A percentile compares a stretch with the other conserved stretches of the same genome.
phyloP scores from a whole-genome alignment of 1,140 invertebrate species.

The Bombyx mandarina region DNA sequence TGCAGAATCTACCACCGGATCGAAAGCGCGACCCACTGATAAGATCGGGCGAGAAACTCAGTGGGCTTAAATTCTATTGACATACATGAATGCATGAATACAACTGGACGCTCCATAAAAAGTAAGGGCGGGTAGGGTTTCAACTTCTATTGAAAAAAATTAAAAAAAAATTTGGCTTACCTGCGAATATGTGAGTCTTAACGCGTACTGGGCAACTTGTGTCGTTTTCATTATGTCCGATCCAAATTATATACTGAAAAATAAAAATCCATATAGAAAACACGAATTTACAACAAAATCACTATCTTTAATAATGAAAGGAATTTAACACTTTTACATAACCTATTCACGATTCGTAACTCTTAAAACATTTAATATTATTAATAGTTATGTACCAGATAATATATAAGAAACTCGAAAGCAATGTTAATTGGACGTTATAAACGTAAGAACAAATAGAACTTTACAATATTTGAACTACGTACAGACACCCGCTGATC shows the following conservation, averaged over 20 bases:
- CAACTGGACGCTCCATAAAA: no score
- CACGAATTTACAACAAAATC: slow-evolving; percentile 19
- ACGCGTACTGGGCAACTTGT: slow-evolving; percentile 58
- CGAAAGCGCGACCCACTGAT: no score
- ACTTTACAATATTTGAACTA: slow-evolving; percentile 20
- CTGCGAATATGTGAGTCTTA: slow-evolving; percentile 66
- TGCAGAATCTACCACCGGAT: no score
- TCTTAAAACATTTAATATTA: neutral
- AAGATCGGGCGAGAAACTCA: no score
- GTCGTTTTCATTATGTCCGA: slow-evolving; percentile 60
- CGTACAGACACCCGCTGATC: slow-evolving; percentile 49
- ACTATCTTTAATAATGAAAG: slow-evolving; percentile 45
- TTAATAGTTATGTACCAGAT: neutral
- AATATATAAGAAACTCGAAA: slow-evolving; percentile 1
- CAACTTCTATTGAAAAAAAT: neutral
- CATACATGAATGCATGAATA: neutral
- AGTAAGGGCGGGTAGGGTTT: no score
- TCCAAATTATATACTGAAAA: slow-evolving; percentile 42
- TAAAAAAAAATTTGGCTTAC: slow-evolving; percentile 31
- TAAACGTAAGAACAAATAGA: slow-evolving; percentile 5
- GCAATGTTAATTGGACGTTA: neutral
- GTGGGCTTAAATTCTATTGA: no score
- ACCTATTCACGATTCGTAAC: neutral
- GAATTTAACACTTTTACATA: slow-evolving; percentile 4
- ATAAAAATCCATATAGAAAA: slow-evolving; percentile 36